phyloP scores from a whole-genome alignment of 2,113 vertebrate species.

The Callocephalon fimbriatum region DNA sequence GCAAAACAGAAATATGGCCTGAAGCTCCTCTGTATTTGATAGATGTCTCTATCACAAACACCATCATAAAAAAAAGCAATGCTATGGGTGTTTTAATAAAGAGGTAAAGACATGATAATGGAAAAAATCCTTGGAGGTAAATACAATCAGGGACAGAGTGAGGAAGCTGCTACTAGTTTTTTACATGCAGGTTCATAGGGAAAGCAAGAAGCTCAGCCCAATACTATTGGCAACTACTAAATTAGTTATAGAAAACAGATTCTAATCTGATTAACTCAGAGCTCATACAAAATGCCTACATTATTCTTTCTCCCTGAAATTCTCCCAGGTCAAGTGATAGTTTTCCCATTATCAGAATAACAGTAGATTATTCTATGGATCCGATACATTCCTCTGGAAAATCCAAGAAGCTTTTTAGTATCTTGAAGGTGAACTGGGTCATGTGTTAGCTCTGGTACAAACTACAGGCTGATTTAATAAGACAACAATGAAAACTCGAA shows the following conservation, averaged over 20 bases:
- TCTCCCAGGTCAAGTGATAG: neutral
- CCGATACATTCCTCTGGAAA: neutral
- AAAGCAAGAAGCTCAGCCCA: neutral
- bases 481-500: constrained; percentile 28
- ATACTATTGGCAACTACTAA: neutral
- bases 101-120: neutral
- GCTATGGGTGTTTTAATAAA: neutral
- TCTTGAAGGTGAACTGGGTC: neutral
- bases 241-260: constrained; percentile 5
- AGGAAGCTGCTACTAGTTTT: neutral
- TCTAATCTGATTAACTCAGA: neutral
- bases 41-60: neutral
- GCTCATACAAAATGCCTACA: neutral
- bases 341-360: neutral
- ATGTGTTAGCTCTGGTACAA: neutral
- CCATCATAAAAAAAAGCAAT: neutral
- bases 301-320: neutral
- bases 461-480: constrained; percentile 24
- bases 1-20: neutral
- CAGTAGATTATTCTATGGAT: neutral
- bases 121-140: neutral
- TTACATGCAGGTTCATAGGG: neutral
- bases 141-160: neutral
- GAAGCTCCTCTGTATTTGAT: neutral
- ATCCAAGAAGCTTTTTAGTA: neutral